These are phyloP conservation scores for Steromphala cineraria DNA, from an alignment of 2,888 invertebrate genomes.

Conservation along the genomic window DNA sequence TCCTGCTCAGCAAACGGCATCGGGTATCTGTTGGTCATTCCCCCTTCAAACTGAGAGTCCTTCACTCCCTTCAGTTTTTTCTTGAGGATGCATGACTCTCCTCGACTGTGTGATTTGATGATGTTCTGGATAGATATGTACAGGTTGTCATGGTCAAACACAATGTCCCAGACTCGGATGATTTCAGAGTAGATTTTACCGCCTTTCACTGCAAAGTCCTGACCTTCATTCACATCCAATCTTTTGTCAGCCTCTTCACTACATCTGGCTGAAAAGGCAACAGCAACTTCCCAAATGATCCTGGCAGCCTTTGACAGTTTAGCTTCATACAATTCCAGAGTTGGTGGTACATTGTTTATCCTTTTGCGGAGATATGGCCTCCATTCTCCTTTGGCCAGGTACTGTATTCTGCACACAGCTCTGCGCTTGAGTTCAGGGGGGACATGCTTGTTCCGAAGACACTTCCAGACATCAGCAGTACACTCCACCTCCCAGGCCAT, in stretches of 20 bases:
- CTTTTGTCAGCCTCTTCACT: conserved; percentile 57
- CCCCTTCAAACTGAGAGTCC: conserved; percentile 31
- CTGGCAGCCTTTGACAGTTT: conserved; percentile 52
- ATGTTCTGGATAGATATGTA: conserved; percentile 44
- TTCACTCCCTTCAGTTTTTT: conserved; percentile 54
- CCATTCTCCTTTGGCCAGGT: conserved; percentile 66
- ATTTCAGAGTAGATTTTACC: conserved; percentile 67
- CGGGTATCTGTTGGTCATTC: conserved; percentile 43
- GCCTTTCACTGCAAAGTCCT: conserved; percentile 44
- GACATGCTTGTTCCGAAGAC: conserved; percentile 54
- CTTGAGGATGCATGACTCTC: conserved; percentile 59
- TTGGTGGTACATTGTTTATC: conserved; percentile 47
- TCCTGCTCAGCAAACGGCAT: conserved; percentile 54
- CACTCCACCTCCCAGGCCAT: conserved; percentile 70
- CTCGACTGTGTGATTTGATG: conserved; percentile 58
- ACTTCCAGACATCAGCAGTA: conserved; percentile 64
- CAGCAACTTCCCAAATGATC: conserved; percentile 67
- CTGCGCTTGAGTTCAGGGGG: conserved; percentile 50
- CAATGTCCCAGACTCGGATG: conserved; percentile 54
- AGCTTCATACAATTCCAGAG: conserved; percentile 53
- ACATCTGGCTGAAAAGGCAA: conserved; percentile 63
- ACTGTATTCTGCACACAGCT: conserved; percentile 54
- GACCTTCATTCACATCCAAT: conserved; percentile 44
- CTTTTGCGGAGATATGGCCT: conserved; percentile 50
- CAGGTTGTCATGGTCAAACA: conserved; percentile 47